Base-by-base conservation (phyloP, 2,797 vertebrate genomes). In the Pelochelys cantorii region DNA sequence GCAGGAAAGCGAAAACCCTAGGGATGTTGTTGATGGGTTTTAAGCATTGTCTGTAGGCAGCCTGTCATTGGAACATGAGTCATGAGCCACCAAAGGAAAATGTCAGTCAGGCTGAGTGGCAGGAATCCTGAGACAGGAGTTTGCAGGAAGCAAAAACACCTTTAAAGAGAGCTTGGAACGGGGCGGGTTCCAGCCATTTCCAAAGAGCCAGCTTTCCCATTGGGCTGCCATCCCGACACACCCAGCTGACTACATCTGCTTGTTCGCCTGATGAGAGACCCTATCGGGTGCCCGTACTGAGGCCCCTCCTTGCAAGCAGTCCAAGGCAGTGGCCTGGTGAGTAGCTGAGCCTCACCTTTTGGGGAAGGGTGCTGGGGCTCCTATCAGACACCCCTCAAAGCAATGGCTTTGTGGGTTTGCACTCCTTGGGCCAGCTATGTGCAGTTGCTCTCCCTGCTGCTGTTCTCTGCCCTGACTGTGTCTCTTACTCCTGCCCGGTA, bases 1-100 rank as follows among this genome's bases (percentile, higher is more conserved):
- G 93, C 89, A 97, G 95, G 94, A 95, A 96, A 97, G 95, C 93
- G 90, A 96, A 97, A 97, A 90, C 96, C 95, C 93, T 96, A 92
- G 97, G 96, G 96, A 97, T 71, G 68, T 95, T 91, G 94, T 96
- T 89, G 90, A 93, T 93, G 85, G 95, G 94, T 96, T 97, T 97
- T 96, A 96, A 97, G 95, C 94, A 93, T 96, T 93, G 60, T 96
- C 95, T 97, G 95, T 95, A 90, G 96, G 94, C 93, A 94, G 95
- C 94, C 96, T 98, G 96, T 95, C 93, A 96, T 95, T 89, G 91
- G 91, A 93, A 95, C 92, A 93, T 97, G 95, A 96, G 90, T 97
- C 95, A 96, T 92, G 93, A 94, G 93, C 93, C 95, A 85, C 65
- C 14, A 94, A 97, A 96, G 91, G 87, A 97, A 93, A 94, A 90